Percentiles rank a stretch among this genome's conserved stretches.
phyloP scores from a whole-genome alignment of 2,888 invertebrate species.

The Pachydiplax longipennis region DNA sequence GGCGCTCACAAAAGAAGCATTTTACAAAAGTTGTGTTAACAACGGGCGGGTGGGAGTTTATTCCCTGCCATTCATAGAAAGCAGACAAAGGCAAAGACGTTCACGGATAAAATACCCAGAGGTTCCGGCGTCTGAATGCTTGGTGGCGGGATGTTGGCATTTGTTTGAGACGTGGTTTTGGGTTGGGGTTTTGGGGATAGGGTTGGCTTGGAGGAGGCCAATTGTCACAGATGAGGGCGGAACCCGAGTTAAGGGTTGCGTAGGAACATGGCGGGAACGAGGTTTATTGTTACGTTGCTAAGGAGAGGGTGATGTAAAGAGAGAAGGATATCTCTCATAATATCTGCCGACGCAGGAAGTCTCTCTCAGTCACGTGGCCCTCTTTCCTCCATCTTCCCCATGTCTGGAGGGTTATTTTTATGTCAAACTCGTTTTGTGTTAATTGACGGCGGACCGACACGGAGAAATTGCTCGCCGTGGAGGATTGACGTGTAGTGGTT shows the following conservation, averaged over 20 bases:
- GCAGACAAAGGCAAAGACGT: not conserved
- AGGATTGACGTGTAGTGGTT: too few relatives aligned
- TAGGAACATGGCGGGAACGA: not conserved
- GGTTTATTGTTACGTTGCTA: not conserved
- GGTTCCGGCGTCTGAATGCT: not conserved
- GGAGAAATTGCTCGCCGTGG: too few relatives aligned
- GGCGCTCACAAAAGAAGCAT: not conserved
- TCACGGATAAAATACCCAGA: not conserved
- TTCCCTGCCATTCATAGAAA: not conserved
- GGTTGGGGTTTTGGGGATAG: not conserved
- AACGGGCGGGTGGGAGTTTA: not conserved
- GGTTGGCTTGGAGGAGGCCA: not conserved
- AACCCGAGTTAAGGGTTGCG: not conserved
- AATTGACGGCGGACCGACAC: too few relatives aligned
- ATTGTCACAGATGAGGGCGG: slow-evolving; percentile 28
- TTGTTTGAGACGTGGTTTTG: not conserved
- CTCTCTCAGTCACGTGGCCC: not conserved
- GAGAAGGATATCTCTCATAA: too few relatives aligned
- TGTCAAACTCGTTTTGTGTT: too few relatives aligned
- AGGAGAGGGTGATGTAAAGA: not conserved
- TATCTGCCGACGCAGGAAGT: not conserved
- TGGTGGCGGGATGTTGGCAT: not conserved
- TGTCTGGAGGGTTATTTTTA: too few relatives aligned
- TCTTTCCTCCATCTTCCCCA: not conserved
- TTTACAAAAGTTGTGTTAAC: not conserved